These are phyloP conservation scores for Belgica antarctica DNA, from an alignment of 2,888 invertebrate genomes.

Conservation along the genomic window DNA sequence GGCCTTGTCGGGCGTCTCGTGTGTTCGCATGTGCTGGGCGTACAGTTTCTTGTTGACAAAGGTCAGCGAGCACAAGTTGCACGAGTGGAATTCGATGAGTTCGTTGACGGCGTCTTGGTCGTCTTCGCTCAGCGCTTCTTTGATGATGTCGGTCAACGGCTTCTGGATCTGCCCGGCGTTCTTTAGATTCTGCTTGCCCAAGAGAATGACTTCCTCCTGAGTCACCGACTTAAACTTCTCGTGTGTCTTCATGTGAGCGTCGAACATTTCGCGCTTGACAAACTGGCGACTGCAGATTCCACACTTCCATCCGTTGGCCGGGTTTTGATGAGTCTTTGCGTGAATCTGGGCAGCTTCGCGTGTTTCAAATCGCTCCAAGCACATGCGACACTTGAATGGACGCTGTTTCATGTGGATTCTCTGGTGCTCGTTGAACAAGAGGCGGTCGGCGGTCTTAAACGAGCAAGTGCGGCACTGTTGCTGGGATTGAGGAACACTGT, in stretches of 20 bases:
- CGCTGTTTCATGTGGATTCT: slow-evolving; percentile 55
- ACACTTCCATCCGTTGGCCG: slow-evolving; percentile 54
- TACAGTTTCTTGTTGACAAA: slow-evolving; percentile 56
- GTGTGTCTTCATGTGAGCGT: slow-evolving; percentile 56
- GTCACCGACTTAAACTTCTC: slow-evolving; percentile 48
- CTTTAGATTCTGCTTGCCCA: neutral
- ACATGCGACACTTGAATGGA: slow-evolving; percentile 56
- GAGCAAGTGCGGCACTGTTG: slow-evolving; percentile 52
- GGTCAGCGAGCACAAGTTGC: slow-evolving; percentile 55
- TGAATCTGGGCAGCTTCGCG: slow-evolving; percentile 55
- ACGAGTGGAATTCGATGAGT: slow-evolving; percentile 55
- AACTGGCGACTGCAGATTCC: slow-evolving; percentile 54
- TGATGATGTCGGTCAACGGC: slow-evolving; percentile 54
- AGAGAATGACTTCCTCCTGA: slow-evolving; percentile 45
- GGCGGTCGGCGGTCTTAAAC: slow-evolving; percentile 54
- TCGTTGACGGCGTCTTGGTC: slow-evolving; percentile 47
- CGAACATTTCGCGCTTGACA: slow-evolving; percentile 53
- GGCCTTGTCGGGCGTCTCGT: slow-evolving; percentile 47
- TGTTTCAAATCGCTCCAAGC: slow-evolving; percentile 54
- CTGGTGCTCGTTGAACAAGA: slow-evolving; percentile 54
- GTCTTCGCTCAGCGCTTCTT: slow-evolving; percentile 54
- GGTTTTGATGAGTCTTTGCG: slow-evolving; percentile 53
- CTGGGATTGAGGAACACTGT: slow-evolving; percentile 45
- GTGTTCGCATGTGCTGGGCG: slow-evolving; percentile 56
- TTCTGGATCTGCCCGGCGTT: slow-evolving; percentile 51